These are phyloP conservation scores for Pterostichus niger DNA, from an alignment of 2,888 invertebrate genomes.

Conservation along the genomic window DNA sequence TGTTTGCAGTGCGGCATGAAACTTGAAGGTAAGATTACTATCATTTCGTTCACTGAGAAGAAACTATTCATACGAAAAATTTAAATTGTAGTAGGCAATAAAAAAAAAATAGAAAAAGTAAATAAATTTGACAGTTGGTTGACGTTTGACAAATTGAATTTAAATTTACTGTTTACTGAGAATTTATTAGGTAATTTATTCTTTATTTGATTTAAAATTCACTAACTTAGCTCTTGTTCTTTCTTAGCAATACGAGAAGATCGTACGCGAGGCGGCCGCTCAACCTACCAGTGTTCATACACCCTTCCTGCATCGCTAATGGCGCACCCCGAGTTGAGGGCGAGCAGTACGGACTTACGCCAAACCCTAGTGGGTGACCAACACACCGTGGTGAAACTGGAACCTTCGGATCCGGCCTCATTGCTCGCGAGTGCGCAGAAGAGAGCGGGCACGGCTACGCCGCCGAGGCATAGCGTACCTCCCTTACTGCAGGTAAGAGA, in stretches of 20 bases:
- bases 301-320: conserved; percentile 86
- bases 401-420: conserved; percentile 76
- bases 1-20: conserved; percentile 98
- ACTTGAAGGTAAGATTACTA: conserved; percentile 87
- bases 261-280: conserved; percentile 95
- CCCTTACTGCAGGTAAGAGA: conserved; percentile 83
- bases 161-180: not conserved
- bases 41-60: not conserved
- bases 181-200: too few relatives aligned
- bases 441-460: conserved; percentile 69
- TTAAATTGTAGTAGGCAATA: not conserved
- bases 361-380: conserved; percentile 72
- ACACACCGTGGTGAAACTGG: conserved; percentile 78
- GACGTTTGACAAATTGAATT: conserved; percentile 2
- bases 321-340: conserved; percentile 77
- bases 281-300: conserved; percentile 97
- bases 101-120: too few relatives aligned
- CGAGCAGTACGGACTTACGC: conserved; percentile 75
- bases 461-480: conserved; percentile 78
- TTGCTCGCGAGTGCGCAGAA: conserved; percentile 71
- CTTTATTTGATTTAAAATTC: not conserved
- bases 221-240: conserved; percentile 47
- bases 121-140: conserved; percentile 7
- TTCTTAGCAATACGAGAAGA: conserved; percentile 93
- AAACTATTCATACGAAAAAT: too few relatives aligned